Base-by-base conservation (phyloP, 2,888 invertebrate genomes). In the Perizoma affinitatum region DNA sequence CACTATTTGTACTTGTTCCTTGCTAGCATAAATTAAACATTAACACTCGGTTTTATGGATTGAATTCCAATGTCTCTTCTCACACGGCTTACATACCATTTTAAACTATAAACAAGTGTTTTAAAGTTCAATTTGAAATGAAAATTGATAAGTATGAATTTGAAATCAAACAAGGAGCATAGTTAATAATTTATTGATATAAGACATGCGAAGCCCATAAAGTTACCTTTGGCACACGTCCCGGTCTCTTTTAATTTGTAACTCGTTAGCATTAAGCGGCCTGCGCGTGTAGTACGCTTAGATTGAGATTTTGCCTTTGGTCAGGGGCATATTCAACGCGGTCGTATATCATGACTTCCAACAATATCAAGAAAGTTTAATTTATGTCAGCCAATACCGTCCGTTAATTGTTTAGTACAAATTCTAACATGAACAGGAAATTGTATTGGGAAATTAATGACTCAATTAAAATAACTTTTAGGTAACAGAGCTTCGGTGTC, bases 151-250 rank as follows among this genome's bases (percentile, higher is more conserved):
- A 76, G 81, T 82, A 83, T 84, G 83, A 86, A 88, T 86, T 85
- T 85, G 79, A 82, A 89, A 88, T 89, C 88, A 90, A 90, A 89
- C 86, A 90, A 86, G 88, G 84, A 87, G 86, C 85, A 88, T 87
- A 84, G 88, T 88, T 87, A 90, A 92, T 91, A 91, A 92, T 92
- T 92, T 92, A 92, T 92, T 90, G 90, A 90, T 90, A 88, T 90
- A 90, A 90, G 87, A 91, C 92, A 92, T 91, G 92, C 92, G 79
- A 91, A 88, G 89, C 87, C 91, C 91, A 90, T 92, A 91, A 91
- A 91, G 90, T 88, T 87, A 84, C 84, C 86, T 88, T 90, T 88
- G 90, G 89, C 90, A 89, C 87, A 87, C 86, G 89, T 89, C 85
- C 84, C 80, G 87, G 84, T 86, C 87, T 83, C 88, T 88, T 90